phyloP scores from a whole-genome alignment of 2,888 invertebrate genomes.

The Amphimallon solstitiale region DNA sequence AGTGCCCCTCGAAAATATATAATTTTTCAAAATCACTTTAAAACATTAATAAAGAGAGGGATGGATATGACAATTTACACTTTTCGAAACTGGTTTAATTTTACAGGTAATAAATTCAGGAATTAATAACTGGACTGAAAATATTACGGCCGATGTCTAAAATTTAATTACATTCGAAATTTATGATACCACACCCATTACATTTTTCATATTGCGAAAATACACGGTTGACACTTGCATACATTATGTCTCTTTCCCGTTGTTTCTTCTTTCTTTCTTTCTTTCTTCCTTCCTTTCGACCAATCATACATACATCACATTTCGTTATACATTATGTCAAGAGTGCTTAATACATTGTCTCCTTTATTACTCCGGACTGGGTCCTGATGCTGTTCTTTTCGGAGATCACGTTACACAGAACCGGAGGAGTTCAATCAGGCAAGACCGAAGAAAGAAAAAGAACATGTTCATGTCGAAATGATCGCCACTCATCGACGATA shows the following conservation, averaged over 20 bases:
- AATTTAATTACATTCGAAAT: conserved; percentile 53
- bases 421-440: neutral
- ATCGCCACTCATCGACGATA: conserved; percentile 28
- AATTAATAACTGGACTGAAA: conserved; percentile 54
- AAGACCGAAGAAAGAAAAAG: conserved; percentile 26
- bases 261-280: neutral
- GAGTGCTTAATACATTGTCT: conserved; percentile 44
- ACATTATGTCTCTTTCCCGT: conserved; percentile 3
- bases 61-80: conserved; percentile 16
- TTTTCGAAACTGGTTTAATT: conserved; percentile 30
- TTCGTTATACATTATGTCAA: conserved; percentile 44
- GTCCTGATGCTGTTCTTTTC: conserved; percentile 6
- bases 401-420: conserved; percentile 23
- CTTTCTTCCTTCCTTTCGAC: neutral
- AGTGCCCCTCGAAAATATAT: too few relatives aligned
- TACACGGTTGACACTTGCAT: conserved; percentile 34
- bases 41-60: neutral
- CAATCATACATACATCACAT: conserved; percentile 38
- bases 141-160: conserved; percentile 52
- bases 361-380: conserved; percentile 38
- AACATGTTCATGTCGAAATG: conserved; percentile 36
- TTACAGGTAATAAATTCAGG: conserved; percentile 40
- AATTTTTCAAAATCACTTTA: neutral
- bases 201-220: conserved; percentile 45
- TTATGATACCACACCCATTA: conserved; percentile 50